phyloP scores from a whole-genome alignment of 2,888 invertebrate genomes.

The Phaedon cochleariae region DNA sequence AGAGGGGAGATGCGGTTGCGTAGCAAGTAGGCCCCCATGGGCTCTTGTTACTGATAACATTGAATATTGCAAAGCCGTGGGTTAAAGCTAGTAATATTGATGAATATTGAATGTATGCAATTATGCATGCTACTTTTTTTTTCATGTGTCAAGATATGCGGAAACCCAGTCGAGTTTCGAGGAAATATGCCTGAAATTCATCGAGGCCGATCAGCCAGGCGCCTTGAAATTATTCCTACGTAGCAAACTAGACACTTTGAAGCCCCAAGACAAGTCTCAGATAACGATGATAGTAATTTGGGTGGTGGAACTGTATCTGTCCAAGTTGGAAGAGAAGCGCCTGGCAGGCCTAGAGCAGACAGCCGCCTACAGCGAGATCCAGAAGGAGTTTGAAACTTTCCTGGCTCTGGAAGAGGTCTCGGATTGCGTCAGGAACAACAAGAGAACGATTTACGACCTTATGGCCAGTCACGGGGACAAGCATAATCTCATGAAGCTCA shows the following conservation, averaged over 20 bases:
- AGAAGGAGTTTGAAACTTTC: slow-evolving; percentile 82
- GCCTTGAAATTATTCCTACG: slow-evolving; percentile 82
- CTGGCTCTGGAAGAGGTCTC: slow-evolving; percentile 75
- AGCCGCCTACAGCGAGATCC: slow-evolving; percentile 68
- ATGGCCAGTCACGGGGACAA: slow-evolving; percentile 96
- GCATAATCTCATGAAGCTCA: slow-evolving; percentile 86
- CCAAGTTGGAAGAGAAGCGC: slow-evolving; percentile 82
- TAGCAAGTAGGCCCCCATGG: too few species aligned
- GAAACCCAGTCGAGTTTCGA: slow-evolving; percentile 93
- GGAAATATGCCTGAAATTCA: slow-evolving; percentile 91
- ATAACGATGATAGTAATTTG: slow-evolving; percentile 94
- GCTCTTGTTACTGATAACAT: too few species aligned
- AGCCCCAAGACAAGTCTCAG: slow-evolving; percentile 82
- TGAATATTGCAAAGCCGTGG: too few species aligned
- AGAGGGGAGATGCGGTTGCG: too few species aligned
- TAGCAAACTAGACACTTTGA: slow-evolving; percentile 79
- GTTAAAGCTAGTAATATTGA: too few species aligned
- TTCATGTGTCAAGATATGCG: too few species aligned
- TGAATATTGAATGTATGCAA: too few species aligned
- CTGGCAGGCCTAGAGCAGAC: slow-evolving; percentile 60
- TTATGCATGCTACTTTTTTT: too few species aligned
- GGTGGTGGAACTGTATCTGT: slow-evolving; percentile 92
- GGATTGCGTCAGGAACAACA: slow-evolving; percentile 83
- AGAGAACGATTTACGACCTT: slow-evolving; percentile 85
- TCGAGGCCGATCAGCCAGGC: slow-evolving; percentile 78